These are phyloP conservation scores for Drosophila willistoni DNA, from an alignment of 1,140 invertebrate genomes.

Conservation along the genomic window DNA sequence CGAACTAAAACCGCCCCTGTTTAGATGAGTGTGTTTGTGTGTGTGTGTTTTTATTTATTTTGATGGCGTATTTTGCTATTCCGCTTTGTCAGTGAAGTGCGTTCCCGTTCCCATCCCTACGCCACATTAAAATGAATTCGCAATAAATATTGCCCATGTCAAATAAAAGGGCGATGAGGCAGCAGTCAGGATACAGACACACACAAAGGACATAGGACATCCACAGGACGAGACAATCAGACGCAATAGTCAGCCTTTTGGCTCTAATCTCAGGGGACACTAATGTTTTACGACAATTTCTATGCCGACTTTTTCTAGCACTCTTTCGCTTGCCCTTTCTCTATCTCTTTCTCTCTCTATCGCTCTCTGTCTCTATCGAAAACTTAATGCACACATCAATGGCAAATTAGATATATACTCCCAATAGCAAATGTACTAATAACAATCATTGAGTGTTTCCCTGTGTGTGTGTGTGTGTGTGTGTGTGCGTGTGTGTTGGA, in stretches of 20 bases:
- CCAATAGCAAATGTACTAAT: constrained; percentile 74
- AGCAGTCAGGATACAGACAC: constrained; percentile 10
- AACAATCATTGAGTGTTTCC: constrained; percentile 71
- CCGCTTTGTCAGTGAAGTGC: constrained; percentile 65
- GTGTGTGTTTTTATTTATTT: constrained; percentile 71
- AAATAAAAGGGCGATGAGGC: constrained; percentile 80
- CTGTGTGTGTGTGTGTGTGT: constrained; percentile 23
- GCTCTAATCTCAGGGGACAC: constrained; percentile 77
- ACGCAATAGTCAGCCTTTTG: constrained; percentile 20
- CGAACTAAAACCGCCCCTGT: constrained; percentile 1
- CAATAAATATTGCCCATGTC: constrained; percentile 80
- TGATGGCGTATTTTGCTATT: constrained; percentile 78
- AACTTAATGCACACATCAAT: constrained; percentile 80
- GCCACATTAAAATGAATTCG: constrained; percentile 75
- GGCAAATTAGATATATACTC: constrained; percentile 80
- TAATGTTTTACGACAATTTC: constrained; percentile 80
- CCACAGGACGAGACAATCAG: constrained; percentile 8
- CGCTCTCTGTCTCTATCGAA: constrained; percentile 29
- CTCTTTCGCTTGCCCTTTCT: background rate
- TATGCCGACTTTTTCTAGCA: constrained; percentile 32
- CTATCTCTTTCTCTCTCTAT: constrained; percentile 15
- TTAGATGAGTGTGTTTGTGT: constrained; percentile 1
- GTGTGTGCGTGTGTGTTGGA: constrained; percentile 29
- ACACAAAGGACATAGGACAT: background rate
- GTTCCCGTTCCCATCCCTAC: constrained; percentile 23